phyloP scores from a whole-genome alignment of 2,888 invertebrate species.

The Spisula solida region DNA sequence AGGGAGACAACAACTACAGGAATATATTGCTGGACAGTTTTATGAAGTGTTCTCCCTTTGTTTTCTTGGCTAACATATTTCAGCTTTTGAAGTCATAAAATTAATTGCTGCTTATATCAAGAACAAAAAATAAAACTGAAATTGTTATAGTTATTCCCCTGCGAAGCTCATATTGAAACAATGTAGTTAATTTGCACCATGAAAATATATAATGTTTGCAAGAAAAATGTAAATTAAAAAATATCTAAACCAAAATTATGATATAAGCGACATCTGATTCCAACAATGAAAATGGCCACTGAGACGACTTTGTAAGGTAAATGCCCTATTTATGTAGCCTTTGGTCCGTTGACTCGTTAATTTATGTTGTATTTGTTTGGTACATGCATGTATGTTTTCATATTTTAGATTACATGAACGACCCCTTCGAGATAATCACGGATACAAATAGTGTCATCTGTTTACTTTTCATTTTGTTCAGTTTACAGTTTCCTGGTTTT shows the following conservation, averaged over 20 bases:
- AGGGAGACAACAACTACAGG: too few relatives aligned
- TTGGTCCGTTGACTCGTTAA: neutral
- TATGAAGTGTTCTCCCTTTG: too few relatives aligned
- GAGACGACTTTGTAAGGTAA: slow-evolving; percentile 47
- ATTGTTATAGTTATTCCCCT: neutral
- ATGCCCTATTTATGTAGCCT: neutral
- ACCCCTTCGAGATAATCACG: neutral
- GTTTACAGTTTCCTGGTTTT: slow-evolving; percentile 21
- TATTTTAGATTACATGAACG: neutral
- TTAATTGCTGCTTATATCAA: neutral
- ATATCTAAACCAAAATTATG: neutral
- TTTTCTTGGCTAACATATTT: neutral
- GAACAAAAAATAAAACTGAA: neutral
- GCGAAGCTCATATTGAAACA: neutral
- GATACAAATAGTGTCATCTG: neutral
- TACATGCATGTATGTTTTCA: neutral
- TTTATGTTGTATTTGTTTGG: neutral
- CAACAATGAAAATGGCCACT: slow-evolving; percentile 64
- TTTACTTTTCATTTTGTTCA: neutral
- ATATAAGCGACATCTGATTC: slow-evolving; percentile 42
- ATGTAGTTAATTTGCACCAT: neutral
- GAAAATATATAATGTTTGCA: neutral
- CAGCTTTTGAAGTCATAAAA: neutral
- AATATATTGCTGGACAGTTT: too few relatives aligned
- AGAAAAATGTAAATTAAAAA: neutral